phyloP scores from a whole-genome alignment of 2,113 vertebrate genomes.

The Hippolais icterina region DNA sequence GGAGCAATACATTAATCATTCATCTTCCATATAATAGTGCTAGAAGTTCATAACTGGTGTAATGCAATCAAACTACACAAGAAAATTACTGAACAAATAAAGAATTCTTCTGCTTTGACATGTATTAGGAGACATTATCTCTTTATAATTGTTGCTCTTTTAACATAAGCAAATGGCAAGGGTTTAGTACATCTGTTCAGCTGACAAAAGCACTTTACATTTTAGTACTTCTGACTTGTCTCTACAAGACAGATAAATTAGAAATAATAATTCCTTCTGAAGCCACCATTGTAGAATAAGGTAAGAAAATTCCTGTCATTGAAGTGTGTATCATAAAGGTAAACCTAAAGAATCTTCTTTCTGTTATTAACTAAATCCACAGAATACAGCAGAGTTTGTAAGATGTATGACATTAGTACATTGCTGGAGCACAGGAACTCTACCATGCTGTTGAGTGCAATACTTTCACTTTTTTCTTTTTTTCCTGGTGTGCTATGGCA shows the following conservation, averaged over 20 bases:
- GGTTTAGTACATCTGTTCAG: conserved; percentile 50
- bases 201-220: conserved; percentile 52
- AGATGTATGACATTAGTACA: background rate
- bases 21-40: background rate
- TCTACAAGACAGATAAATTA: conserved; percentile 56
- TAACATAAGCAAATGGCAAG: background rate
- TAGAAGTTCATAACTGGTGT: background rate
- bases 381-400: conserved; percentile 20
- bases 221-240: conserved; percentile 28
- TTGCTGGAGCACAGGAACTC: background rate
- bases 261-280: conserved; percentile 61
- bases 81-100: background rate
- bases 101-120: conserved; percentile 21
- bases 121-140: conserved; percentile 20
- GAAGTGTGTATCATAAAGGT: conserved; percentile 54
- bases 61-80: conserved; percentile 18
- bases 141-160: conserved; percentile 26
- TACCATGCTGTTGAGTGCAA: background rate
- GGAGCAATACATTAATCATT: background rate
- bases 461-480: background rate
- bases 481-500: background rate
- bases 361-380: conserved; percentile 59
- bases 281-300: conserved; percentile 13
- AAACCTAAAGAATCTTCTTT: conserved; percentile 59
- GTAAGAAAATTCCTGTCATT: conserved; percentile 46